Evolutionary conservation across 2,113 vertebrate genomes (phyloP), one percentile per base, ranked within the genome.

Genomic region (Rhea americana): DNA sequence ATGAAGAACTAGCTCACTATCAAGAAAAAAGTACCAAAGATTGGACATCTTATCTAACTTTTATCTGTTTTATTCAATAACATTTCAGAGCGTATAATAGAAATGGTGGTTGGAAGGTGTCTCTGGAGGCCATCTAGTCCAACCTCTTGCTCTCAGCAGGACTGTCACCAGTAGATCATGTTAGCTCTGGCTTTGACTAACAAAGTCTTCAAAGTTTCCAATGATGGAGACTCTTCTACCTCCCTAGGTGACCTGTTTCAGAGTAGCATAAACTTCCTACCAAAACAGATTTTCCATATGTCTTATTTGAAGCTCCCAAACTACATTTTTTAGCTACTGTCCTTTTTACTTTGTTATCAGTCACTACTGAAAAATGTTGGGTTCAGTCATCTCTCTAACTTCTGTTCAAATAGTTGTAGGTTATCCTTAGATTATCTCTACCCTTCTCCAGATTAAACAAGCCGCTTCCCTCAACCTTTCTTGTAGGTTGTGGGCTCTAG

Each of bases 141-240:
- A 75, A 84, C 35, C 13, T 74, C n/a, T 5, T 83, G 20, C 11
- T 71, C 2, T 71, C 11, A 48, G 18, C 9, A 73, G 28, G 32
- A 32, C 43, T 72, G 8, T 78, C n/a, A 63, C 13, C 25, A 71
- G 4, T 17, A 43, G 21, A 45, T 50, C 13, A 25, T 4, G 17
- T 55, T 41, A 72, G 3, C 48, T 75, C 8, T 72, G 26, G 5
- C 39, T 82, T 87, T 63, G 8, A 67, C 17, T 78, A 45, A 62
- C 2, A 17, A 61, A 73, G 6, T 79, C 20, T 76, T 66, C 35
- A 14, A 76, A 79, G 20, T 26, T 6, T 4, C 11, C 9, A 41
- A 0, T 30, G 55, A 50, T n/a, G 24, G 20, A 71, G 37, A 4
- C 7, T 66, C 3, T 70, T n/a, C 32, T 67, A 11, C 50, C 11